Evolutionary conservation across 2,113 vertebrate species (phyloP).

Genomic region (Phalacrocorax aristotelis): DNA sequence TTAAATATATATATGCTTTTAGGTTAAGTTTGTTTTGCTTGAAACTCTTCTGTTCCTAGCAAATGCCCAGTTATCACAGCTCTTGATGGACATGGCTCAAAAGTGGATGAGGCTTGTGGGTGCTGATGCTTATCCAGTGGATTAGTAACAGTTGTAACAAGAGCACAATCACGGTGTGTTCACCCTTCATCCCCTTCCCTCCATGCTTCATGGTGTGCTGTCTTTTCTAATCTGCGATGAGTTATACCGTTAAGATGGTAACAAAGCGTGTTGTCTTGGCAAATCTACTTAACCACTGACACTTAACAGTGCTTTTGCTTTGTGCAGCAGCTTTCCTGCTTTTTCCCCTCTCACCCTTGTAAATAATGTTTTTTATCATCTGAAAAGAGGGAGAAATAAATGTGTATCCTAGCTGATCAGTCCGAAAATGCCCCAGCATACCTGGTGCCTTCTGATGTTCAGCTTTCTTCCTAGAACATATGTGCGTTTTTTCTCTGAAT

Average conservation of each 20-base stretch:
- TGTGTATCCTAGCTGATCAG: neutral
- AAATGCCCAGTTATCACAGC: neutral
- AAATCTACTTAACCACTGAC: neutral
- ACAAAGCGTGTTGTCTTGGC: neutral
- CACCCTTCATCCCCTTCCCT: neutral
- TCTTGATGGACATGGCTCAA: neutral
- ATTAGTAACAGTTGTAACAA: neutral
- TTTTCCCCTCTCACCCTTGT: neutral
- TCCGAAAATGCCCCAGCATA: neutral
- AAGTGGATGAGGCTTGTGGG: neutral
- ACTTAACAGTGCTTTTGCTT: neutral
- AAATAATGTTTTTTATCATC: neutral
- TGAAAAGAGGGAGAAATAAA: neutral
- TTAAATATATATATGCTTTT: neutral
- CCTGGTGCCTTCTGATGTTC: neutral
- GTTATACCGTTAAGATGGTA: neutral
- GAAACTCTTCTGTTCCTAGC: neutral
- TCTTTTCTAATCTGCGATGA: neutral
- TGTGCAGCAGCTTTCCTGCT: neutral
- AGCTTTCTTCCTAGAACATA: neutral
- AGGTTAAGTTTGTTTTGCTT: neutral
- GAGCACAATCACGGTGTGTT: neutral
- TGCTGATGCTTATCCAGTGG: neutral
- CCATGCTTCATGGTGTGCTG: neutral
- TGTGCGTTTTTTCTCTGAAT: rapidly evolving